Evolutionary conservation across 2,113 vertebrate genomes (phyloP), one percentile per base, ranked within the genome.

Genomic region (Lampris incognitus): DNA sequence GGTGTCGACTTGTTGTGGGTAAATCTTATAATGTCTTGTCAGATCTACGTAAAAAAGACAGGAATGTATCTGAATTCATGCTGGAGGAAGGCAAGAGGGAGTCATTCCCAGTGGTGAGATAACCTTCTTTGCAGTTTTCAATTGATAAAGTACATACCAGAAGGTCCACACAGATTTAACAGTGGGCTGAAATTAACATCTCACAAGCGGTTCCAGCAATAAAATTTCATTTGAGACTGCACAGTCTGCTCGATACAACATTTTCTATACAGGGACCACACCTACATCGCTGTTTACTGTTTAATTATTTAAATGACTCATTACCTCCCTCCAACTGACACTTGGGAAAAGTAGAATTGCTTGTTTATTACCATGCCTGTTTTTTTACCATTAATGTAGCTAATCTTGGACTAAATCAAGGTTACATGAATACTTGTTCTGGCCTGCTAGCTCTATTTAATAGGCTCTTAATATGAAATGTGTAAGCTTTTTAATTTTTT

Each of bases 101-200:
- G 64, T 72, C 24, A 0, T 1, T 69, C 76, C 74, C 67, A 56
- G 55, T 54, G 48, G 79, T 60, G 69, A 49, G 62, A 57, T 48
- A 52, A 72, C 49, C 24, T 1, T 60, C 60, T 74, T 24, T 50
- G 13, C 57, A 49, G 69, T 76, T 78, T 66, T 67, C 38, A 64
- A 73, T 50, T 64, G 65, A 81, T 64, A 56, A 5, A 66, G 64
- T 46, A 76, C 62, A 83, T n/a, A 38, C 66, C 38, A 61, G 61
- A 67, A 58, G 54, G 78, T 87, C 79, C 56, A 52, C 44, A 72
- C 69, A 60, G 74, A 74, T 84, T 82, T 62, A 57, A 66, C 74
- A 76, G 44, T 72, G 66, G 66, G 49, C 58, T 81, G 56, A 83
- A 78, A 68, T 83, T 37, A 72, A 66, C 51, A 77, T 67, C 73